A percentile compares a stretch with the other conserved stretches of the same genome.
Conservation (phyloP, 2,888 invertebrate species). For the Tipula vernalis region DNA sequence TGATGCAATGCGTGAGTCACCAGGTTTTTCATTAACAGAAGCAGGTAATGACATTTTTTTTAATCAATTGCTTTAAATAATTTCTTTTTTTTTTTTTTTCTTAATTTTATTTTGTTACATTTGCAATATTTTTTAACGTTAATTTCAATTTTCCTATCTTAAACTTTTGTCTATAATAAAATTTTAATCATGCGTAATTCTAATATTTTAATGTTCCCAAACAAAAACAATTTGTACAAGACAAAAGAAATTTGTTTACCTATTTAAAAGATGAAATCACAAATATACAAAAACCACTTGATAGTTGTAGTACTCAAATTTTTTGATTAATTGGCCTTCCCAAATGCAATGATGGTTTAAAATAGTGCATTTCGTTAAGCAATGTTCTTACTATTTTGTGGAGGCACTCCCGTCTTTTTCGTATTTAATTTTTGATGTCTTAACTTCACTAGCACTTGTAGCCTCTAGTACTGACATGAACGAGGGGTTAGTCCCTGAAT, state of each 20-base stretch:
- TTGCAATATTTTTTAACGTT: not conserved
- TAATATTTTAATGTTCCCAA: not conserved
- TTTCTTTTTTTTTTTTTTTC: not conserved
- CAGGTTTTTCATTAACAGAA: slow-evolving; percentile 33
- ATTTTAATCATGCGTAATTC: not conserved
- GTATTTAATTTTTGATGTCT: too few species aligned
- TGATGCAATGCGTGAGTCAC: slow-evolving; percentile 86
- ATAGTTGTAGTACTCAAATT: too few species aligned
- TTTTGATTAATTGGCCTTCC: too few species aligned
- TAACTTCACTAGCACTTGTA: too few species aligned
- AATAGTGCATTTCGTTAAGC: too few species aligned
- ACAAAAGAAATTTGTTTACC: not conserved
- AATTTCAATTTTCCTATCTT: not conserved
- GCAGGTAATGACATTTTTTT: slow-evolving; percentile 22
- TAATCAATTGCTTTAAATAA: not conserved
- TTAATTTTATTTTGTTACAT: not conserved
- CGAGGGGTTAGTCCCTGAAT: too few species aligned
- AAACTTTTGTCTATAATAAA: not conserved
- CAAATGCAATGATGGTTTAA: too few species aligned
- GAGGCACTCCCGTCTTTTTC: too few species aligned
- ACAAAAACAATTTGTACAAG: not conserved
- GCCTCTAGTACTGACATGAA: too few species aligned
- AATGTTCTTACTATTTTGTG: too few species aligned
- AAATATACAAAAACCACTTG: too few species aligned
- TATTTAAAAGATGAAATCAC: too few species aligned